Evolutionary conservation across 2,888 invertebrate genomes (phyloP), one percentile per base, ranked within the genome.

Genomic region (Gortyna flavago): DNA sequence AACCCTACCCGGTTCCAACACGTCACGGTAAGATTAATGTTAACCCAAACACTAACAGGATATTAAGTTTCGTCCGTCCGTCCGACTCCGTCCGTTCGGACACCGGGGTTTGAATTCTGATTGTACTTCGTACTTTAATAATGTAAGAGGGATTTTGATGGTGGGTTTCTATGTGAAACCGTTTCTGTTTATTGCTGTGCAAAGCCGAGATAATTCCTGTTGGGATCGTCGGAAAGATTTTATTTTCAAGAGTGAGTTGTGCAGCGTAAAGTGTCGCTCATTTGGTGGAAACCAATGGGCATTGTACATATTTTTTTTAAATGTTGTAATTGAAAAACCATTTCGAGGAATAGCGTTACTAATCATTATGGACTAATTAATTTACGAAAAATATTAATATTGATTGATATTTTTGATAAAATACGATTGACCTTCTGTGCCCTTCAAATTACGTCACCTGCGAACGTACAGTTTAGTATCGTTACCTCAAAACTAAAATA

Each of bases 1-100:
- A 81, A 81, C 80, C 81, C 69, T 65, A 80, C 75, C 77, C 77
- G 77, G 81, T 86, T 67, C 79, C 80, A 86, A 83, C 80, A 77
- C 76, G 86, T 88, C 88, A 85, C 76, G 72, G 75, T 44, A 89
- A 90, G 91, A 91, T 91, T 90, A 90, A 91, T 91, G 91, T 80
- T 88, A 81, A 79, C 83, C 88, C 87, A 83, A 88, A 88, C 87
- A 89, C 88, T 89, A 90, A 87, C 89, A 90, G 90, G 91, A 91
- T 91, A 91, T 91, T 91, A 91, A 89, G 89, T 89, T 90, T 88
- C 80, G 83, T 85, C 72, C 80, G 84, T 77, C 82, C 87, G 82
- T 79, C 75, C 75, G 64, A 69, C 32, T 48, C 11, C 35, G 72
- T 51, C 61, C 72, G 72, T 66, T 70, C 69, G 72, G 81, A 85